phyloP scores from a whole-genome alignment of 2,888 invertebrate genomes.

The Reticulitermes lucifugus region DNA sequence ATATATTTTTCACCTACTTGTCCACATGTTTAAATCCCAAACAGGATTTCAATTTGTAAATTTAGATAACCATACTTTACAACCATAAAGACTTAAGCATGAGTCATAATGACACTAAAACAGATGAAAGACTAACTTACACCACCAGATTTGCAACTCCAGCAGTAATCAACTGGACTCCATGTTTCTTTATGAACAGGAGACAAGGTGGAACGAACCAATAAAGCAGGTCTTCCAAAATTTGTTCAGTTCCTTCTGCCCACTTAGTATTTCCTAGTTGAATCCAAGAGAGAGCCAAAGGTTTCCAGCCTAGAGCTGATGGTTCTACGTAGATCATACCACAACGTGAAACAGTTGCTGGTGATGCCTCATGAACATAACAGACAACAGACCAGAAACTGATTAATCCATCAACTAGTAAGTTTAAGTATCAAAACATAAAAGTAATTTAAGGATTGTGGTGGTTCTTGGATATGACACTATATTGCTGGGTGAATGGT shows the following conservation, averaged over 20 bases:
- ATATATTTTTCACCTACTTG: too few species aligned
- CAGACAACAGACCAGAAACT: too few species aligned
- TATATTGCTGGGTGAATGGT: too few species aligned
- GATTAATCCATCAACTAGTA: too few species aligned
- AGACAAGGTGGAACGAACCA: slow-evolving; percentile 86
- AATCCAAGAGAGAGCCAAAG: slow-evolving; percentile 86
- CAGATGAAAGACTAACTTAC: slow-evolving; percentile 43
- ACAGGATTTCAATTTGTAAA: too few species aligned
- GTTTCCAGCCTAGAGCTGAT: slow-evolving; percentile 82
- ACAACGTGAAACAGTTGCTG: slow-evolving; percentile 89
- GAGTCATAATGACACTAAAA: too few species aligned
- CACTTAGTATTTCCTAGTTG: slow-evolving; percentile 73
- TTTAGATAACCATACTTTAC: too few species aligned
- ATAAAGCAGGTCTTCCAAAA: slow-evolving; percentile 72
- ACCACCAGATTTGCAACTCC: slow-evolving; percentile 74
- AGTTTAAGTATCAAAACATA: too few species aligned
- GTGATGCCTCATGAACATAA: slow-evolving; percentile 70
- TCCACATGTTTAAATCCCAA: too few species aligned
- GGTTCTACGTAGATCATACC: slow-evolving; percentile 95
- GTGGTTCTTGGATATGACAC: too few species aligned
- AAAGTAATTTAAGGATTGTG: too few species aligned
- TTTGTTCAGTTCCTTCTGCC: slow-evolving; percentile 71
- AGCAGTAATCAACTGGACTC: slow-evolving; percentile 73
- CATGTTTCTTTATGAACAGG: slow-evolving; percentile 78
- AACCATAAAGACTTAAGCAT: too few species aligned